Base-by-base conservation (phyloP, 64 coral and sea anemone species). In the Orbicella faveolata region DNA sequence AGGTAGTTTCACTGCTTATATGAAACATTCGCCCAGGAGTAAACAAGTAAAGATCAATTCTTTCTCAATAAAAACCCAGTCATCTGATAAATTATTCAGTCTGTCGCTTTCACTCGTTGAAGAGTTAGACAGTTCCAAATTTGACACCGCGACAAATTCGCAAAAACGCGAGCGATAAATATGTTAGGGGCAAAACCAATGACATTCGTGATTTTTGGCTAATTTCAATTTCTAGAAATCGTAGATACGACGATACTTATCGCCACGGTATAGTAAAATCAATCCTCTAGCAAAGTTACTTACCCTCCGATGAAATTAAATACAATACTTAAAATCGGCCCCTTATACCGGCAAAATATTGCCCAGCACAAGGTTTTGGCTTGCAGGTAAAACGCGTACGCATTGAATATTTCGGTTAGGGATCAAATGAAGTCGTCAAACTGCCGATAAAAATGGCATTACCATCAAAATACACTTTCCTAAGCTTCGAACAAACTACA, bases 1-100 rank as follows among this genome's bases (percentile, higher is more conserved):
- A 77, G 9, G 9, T 13, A 35, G 65, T 52, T 70, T 36, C 26
- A 48, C 44, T 79, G 88, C 79, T 80, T 90, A 67, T 62, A 90
- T 33, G 65, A 73, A 73, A 55, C 66, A 90, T 73, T 74, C 36
- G n/a, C 61, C 26, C 57, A 12, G 39, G 25, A 76, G 65, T 77
- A 65, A 75, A 64, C 80, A 84, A 84, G 63, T 63, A 95, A 96
- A 96, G 94, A 93, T 96, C 90, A 96, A 91, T 82, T 96, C 80
- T 88, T 88, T 89, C 88, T 74, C 89, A 78, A 95, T 81, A 84
- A 93, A 91, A 89, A 80, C 81, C 83, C 75, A 77, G 83, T 68
- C 89, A 52, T 66, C 65, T 81, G 36, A 84, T 93, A 76, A 96
- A 93, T 93, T 83, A 96, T 90, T 96, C 81, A 96, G 84, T 87